phyloP scores from a whole-genome alignment of 1,140 invertebrate species.

The Heliconius eleuchia region DNA sequence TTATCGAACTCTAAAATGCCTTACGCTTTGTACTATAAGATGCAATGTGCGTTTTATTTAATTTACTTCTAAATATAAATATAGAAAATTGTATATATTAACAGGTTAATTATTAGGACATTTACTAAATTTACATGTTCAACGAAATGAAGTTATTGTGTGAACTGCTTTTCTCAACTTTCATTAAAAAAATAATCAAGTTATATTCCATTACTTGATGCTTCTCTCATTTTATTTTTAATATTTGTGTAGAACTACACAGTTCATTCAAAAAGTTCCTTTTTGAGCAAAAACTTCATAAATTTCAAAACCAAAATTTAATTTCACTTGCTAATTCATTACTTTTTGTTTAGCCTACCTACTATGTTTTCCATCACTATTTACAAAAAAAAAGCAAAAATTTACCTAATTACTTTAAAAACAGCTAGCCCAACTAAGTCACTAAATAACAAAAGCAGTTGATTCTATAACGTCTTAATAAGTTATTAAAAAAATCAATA shows the following conservation, averaged over 20 bases:
- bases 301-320: too few relatives aligned
- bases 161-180: background rate
- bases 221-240: too few relatives aligned
- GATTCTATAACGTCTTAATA: background rate
- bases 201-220: background rate
- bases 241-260: too few relatives aligned
- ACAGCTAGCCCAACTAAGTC: background rate
- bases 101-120: background rate
- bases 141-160: conserved; percentile 1
- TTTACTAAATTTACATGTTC: background rate
- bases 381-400: too few relatives aligned
- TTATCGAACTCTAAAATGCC: conserved; percentile 31
- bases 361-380: too few relatives aligned
- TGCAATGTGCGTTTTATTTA: conserved; percentile 18
- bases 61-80: background rate
- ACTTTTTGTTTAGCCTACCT: too few relatives aligned
- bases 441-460: background rate
- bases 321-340: too few relatives aligned
- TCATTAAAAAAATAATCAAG: background rate
- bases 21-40: conserved; percentile 28
- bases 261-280: too few relatives aligned
- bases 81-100: conserved; percentile 22
- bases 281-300: too few relatives aligned
- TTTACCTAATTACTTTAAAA: background rate
- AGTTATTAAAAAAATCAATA: background rate